These are phyloP conservation scores for Mallotus villosus DNA, from an alignment of 2,797 vertebrate species.

Conservation along the genomic window DNA sequence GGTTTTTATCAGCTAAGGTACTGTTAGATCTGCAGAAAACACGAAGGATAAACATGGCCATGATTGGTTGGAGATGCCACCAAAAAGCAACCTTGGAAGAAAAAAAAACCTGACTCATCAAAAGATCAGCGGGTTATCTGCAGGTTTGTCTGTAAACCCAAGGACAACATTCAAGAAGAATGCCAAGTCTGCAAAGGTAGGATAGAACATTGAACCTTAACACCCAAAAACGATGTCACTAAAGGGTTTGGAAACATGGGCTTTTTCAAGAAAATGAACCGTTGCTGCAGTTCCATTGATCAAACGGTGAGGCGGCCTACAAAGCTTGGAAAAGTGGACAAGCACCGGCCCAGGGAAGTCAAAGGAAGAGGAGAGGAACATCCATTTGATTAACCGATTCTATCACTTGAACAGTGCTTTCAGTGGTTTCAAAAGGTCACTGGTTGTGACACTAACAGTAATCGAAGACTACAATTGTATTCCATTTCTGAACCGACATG, in stretches of 20 bases:
- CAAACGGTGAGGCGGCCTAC: not conserved
- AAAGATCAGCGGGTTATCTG: not conserved
- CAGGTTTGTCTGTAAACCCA: not conserved
- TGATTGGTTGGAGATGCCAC: constrained; percentile 54
- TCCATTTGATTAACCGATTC: no score
- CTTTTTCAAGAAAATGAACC: not conserved
- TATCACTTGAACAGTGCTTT: no score
- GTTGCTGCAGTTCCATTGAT: not conserved
- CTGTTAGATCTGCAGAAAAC: no score
- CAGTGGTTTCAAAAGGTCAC: not conserved
- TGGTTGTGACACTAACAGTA: not conserved
- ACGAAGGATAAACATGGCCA: constrained; percentile 31
- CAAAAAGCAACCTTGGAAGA: not conserved
- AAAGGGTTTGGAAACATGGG: not conserved
- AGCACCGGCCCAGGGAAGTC: no score
- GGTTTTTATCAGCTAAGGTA: no score
- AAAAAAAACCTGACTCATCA: no score
- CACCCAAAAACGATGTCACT: not conserved
- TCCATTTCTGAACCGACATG: not conserved
- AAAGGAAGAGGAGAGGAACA: no score
- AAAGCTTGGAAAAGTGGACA: no score
- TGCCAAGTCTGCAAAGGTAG: not conserved
- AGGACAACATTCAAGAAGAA: not conserved
- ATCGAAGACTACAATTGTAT: no score
- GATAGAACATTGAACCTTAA: not conserved